Conservation (phyloP, 2,797 vertebrate species). For the Brachyrhaphis roseni region DNA sequence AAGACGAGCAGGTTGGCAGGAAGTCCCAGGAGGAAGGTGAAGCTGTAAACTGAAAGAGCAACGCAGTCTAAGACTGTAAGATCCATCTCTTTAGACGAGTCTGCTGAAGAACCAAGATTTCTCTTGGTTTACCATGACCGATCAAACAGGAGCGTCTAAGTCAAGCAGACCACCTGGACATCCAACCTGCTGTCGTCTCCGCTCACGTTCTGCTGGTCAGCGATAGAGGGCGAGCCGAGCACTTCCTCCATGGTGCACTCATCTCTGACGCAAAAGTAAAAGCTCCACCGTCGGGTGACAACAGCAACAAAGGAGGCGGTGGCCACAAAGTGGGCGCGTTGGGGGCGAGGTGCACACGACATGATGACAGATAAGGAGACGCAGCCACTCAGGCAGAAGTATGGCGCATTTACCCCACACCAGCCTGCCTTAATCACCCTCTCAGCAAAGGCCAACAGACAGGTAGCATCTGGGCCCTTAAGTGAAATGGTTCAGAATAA, state of each 20-base stretch:
- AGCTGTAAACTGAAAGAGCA: slow-evolving; percentile 75
- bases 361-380: slow-evolving; percentile 65
- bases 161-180: not conserved
- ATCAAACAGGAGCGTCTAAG: not conserved
- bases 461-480: slow-evolving; percentile 75
- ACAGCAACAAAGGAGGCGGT: slow-evolving; percentile 45
- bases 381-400: slow-evolving; percentile 68
- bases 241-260: slow-evolving; percentile 6
- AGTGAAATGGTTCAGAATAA: slow-evolving; percentile 88
- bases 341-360: slow-evolving; percentile 60
- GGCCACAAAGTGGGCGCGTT: slow-evolving; percentile 48
- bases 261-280: not conserved
- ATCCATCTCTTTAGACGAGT: slow-evolving; percentile 43
- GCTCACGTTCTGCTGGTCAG: not conserved
- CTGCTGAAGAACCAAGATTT: not conserved
- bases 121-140: slow-evolving; percentile 24
- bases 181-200: not conserved
- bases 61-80: slow-evolving; percentile 47
- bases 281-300: not conserved
- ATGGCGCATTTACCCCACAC: slow-evolving; percentile 71
- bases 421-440: slow-evolving; percentile 69
- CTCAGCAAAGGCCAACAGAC: slow-evolving; percentile 58
- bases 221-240: not conserved
- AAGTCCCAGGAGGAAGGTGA: slow-evolving; percentile 86
- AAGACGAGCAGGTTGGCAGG: slow-evolving; percentile 85